Evolutionary conservation across 1,140 invertebrate species (phyloP).

Genomic region (Rhynchophorus ferrugineus): DNA sequence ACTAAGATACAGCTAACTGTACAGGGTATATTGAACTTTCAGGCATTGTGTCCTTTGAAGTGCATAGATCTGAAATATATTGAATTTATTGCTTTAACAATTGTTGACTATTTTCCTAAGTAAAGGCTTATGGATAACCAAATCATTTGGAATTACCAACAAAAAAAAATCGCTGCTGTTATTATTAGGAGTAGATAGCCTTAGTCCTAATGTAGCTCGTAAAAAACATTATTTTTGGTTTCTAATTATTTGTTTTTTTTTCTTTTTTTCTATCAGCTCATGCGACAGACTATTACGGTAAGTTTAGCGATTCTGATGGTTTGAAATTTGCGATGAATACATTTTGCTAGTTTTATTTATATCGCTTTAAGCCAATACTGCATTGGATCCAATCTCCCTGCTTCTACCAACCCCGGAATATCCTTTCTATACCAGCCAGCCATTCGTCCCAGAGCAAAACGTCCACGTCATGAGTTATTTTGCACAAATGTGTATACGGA

Average conservation of each 20-base stretch:
- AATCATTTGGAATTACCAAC: neutral
- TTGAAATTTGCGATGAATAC: neutral
- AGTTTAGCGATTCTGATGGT: conserved; percentile 59
- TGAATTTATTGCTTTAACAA: no score
- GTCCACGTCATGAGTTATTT: neutral
- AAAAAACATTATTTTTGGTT: neutral
- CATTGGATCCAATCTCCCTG: neutral
- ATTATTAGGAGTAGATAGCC: neutral
- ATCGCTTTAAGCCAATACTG: conserved; percentile 1
- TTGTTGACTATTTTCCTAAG: no score
- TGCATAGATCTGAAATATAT: no score
- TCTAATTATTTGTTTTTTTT: conserved; percentile 44
- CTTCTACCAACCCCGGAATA: neutral
- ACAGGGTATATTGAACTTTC: no score
- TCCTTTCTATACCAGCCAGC: no score
- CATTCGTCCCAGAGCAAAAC: no score
- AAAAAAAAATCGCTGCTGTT: neutral
- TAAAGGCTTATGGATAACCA: no score
- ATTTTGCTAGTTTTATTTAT: conserved; percentile 4
- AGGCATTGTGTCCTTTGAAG: no score
- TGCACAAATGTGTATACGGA: neutral
- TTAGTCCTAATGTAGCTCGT: neutral
- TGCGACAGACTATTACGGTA: conserved; percentile 98
- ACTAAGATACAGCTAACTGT: no score
- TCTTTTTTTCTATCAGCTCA: conserved; percentile 76